Conservation (phyloP, 2,113 vertebrate genomes). For the Sula dactylatra region DNA sequence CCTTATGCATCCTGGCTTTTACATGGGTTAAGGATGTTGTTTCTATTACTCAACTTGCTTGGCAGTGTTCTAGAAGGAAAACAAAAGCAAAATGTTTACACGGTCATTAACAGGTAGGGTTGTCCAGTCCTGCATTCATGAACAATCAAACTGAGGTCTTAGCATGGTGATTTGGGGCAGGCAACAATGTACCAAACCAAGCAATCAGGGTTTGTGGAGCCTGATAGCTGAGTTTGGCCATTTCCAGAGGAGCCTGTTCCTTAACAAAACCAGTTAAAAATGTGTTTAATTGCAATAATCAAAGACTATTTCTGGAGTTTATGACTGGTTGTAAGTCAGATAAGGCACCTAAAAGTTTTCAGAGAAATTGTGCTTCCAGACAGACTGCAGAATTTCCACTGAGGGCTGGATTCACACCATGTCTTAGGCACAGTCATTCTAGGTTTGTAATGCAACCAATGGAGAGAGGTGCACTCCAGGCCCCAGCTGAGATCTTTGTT, state of each 20-base stretch:
- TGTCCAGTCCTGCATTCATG: background rate
- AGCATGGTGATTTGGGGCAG: background rate
- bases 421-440: background rate
- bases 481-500: background rate
- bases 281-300: background rate
- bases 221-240: background rate
- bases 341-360: background rate
- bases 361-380: background rate
- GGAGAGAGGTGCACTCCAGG: background rate
- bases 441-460: background rate
- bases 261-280: background rate
- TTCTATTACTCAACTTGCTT: background rate
- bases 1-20: background rate
- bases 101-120: background rate
- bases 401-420: background rate
- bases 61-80: background rate
- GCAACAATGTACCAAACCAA: accelerated
- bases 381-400: background rate
- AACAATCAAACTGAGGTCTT: background rate
- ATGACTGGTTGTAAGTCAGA: background rate
- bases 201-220: background rate
- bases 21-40: background rate
- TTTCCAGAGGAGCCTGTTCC: background rate
- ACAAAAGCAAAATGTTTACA: background rate
- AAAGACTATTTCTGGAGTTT: background rate